phyloP scores from a whole-genome alignment of 2,888 invertebrate genomes.

The Pachliopta kotzebuea region DNA sequence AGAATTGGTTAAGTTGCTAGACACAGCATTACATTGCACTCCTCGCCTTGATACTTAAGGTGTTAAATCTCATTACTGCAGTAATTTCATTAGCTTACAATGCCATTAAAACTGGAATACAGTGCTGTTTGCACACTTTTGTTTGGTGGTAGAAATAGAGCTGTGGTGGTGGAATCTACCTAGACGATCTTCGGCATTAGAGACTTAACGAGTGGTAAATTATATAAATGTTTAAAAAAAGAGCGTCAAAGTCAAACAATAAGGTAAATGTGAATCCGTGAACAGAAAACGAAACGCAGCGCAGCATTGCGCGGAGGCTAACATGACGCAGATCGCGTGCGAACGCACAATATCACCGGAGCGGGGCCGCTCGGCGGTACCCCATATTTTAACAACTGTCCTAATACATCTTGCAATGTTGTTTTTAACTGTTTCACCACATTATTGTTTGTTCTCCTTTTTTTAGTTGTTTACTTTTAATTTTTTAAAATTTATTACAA shows the following conservation, averaged over 20 bases:
- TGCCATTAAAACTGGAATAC: no score
- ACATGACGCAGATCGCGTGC: conserved; percentile 68
- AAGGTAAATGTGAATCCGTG: conserved; percentile 17
- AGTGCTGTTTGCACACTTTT: no score
- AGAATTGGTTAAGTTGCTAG: no score
- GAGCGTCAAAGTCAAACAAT: conserved; percentile 33
- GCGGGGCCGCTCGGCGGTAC: conserved; percentile 69
- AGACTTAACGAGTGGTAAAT: no score
- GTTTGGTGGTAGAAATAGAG: no score
- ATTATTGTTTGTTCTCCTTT: conserved; percentile 69
- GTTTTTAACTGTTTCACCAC: conserved; percentile 78
- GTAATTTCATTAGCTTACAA: no score
- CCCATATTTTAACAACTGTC: conserved; percentile 81
- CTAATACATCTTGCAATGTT: conserved; percentile 81
- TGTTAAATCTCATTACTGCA: no score
- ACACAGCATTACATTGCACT: no score
- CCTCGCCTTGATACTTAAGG: no score
- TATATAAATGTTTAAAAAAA: background rate
- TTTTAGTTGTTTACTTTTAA: conserved; percentile 74
- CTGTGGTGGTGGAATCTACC: no score
- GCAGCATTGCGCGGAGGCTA: conserved; percentile 47
- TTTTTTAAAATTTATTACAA: conserved; percentile 62
- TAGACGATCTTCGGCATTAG: no score
- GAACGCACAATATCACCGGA: conserved; percentile 64
- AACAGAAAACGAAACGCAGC: conserved; percentile 31